These are phyloP conservation scores for Casuarius casuarius DNA, from an alignment of 2,113 vertebrate genomes.

Conservation along the genomic window DNA sequence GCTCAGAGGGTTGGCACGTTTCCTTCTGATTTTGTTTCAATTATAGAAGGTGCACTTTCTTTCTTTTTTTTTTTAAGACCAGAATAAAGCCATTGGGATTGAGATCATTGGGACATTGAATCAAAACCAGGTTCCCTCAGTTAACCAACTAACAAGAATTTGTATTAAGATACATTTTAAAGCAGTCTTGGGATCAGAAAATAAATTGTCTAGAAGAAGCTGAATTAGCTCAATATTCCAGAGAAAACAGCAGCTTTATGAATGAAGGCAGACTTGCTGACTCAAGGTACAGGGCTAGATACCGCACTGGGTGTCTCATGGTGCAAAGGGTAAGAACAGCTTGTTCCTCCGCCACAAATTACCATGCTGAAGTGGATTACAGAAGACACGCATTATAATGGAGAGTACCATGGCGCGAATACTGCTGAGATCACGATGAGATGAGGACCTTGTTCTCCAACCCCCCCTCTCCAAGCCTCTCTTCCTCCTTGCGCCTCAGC, in stretches of 20 bases:
- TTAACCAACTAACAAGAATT: neutral
- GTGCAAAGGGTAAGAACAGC: neutral
- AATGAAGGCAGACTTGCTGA: neutral
- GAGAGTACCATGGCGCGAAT: neutral
- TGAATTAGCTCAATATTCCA: neutral
- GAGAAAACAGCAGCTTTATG: neutral
- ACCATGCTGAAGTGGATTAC: neutral
- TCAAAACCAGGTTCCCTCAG: neutral
- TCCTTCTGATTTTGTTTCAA: conserved; percentile 35
- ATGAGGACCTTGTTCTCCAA: neutral
- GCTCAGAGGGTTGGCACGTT: conserved; percentile 29
- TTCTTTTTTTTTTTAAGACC: no score
- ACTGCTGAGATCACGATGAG: neutral
- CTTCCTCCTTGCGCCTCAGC: neutral
- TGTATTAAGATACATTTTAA: neutral
- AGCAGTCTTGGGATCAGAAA: neutral
- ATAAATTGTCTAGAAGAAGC: neutral
- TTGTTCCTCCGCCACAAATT: neutral
- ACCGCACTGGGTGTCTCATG: neutral
- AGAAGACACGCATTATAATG: neutral
- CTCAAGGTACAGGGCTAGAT: neutral
- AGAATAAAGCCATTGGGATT: neutral
- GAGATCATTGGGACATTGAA: neutral
- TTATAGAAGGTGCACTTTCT: neutral
- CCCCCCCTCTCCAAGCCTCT: neutral